These are phyloP conservation scores for Cyclopterus lumpus DNA, from an alignment of 2,797 vertebrate genomes.

Conservation along the genomic window DNA sequence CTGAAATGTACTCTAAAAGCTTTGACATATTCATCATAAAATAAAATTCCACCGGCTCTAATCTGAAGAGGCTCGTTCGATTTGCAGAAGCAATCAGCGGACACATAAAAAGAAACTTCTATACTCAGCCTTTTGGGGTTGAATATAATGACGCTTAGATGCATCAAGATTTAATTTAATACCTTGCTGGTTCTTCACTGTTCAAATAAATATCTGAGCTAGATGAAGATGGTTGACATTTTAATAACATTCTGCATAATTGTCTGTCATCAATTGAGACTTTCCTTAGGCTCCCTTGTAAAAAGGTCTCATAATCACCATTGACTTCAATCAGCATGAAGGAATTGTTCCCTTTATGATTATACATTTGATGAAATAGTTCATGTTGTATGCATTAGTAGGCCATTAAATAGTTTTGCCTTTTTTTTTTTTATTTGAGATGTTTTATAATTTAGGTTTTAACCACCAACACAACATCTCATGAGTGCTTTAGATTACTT, in stretches of 20 bases:
- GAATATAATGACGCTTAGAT: neutral
- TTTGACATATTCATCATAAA: neutral
- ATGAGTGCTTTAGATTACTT: neutral
- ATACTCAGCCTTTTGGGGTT: neutral
- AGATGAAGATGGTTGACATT: conserved; percentile 18
- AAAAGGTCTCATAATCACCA: conserved; percentile 1
- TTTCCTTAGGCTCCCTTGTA: neutral
- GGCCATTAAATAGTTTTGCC: neutral
- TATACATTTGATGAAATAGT: conserved; percentile 21
- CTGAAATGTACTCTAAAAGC: conserved; percentile 3
- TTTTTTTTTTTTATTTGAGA: conserved; percentile 2
- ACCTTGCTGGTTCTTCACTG: neutral
- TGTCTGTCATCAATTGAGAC: conserved; percentile 25
- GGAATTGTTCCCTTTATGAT: conserved; percentile 7
- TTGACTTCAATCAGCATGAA: conserved; percentile 22
- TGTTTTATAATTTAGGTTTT: neutral
- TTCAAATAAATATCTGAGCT: conserved; percentile 13
- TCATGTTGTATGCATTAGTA: conserved; percentile 13
- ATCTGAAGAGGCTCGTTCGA: conserved; percentile 1
- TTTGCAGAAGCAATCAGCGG: conserved; percentile 3
- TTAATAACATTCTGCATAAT: conserved; percentile 30
- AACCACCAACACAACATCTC: neutral
- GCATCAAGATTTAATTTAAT: neutral
- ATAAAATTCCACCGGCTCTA: neutral
- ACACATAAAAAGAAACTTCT: neutral